These are phyloP conservation scores for Lycopodina hypogea DNA, from an alignment of 37 sponge, comb jelly and placozoan species.

Conservation along the genomic window DNA sequence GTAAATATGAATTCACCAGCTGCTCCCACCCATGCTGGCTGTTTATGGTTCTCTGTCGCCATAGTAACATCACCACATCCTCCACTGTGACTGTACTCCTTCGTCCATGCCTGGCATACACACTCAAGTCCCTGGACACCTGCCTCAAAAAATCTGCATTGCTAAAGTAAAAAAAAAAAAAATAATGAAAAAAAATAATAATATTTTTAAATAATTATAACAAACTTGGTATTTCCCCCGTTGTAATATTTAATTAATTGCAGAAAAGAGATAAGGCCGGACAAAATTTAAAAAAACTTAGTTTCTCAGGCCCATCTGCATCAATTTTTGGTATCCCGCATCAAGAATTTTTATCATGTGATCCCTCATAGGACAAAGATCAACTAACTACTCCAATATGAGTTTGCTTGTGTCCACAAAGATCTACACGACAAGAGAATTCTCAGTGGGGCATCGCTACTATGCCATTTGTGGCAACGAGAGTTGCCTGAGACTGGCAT, in stretches of 20 bases:
- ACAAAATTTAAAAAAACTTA: too few relatives aligned
- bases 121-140: constrained; percentile 9
- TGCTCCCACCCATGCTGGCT: constrained; percentile 8
- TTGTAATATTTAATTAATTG: too few relatives aligned
- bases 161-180: neutral
- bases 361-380: too few relatives aligned
- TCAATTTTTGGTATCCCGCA: too few relatives aligned
- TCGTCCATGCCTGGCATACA: constrained; percentile 20
- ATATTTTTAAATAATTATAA: too few relatives aligned
- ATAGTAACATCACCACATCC: constrained; percentile 23
- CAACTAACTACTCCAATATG: too few relatives aligned
- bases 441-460: too few relatives aligned
- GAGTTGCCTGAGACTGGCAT: neutral
- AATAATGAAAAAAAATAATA: too few relatives aligned
- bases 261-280: too few relatives aligned
- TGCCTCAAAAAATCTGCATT: constrained; percentile 27
- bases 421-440: neutral
- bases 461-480: neutral
- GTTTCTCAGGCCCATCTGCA: too few relatives aligned
- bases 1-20: constrained; percentile 31
- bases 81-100: constrained; percentile 18
- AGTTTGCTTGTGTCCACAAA: neutral
- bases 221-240: too few relatives aligned
- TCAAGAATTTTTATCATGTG: too few relatives aligned
- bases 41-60: constrained; percentile 16